Evolutionary conservation across 2,888 invertebrate genomes (phyloP), one percentile per base, ranked within the genome.

Genomic region (Ametastegia equiseti): DNA sequence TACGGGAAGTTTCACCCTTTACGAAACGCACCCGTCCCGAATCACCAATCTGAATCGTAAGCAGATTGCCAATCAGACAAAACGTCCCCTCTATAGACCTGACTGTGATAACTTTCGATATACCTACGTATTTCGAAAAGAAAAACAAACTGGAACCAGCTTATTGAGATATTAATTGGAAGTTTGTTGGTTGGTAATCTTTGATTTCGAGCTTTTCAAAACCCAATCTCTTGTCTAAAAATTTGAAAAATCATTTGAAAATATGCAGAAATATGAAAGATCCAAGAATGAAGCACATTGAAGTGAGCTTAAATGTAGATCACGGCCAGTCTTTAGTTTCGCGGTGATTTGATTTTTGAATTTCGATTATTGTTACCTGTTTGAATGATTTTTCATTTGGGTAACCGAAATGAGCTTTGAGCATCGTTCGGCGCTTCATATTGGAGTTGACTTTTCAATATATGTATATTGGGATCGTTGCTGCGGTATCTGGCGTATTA

Each of bases 31-130:
- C n/a, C n/a, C n/a, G n/a, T n/a, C n/a, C n/a, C n/a, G n/a, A n/a
- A n/a, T n/a, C n/a, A n/a, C n/a, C n/a, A n/a, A n/a, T n/a, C n/a
- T n/a, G 71, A 30, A 27, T 71, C 30, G 71, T 69, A 69, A 71
- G 71, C 71, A 71, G 71, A 71, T 71, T 71, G 71, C 45, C 71
- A 71, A 71, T 71, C 71, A 71, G 71, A 71, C 71, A 42, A 71
- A 71, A 71, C 42, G 42, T 45, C 69, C 19, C 42, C 42, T 45
- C 42, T 39, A 69, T 69, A 45, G 69, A 42, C 69, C 36, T 69
- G 42, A 69, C 69, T 27, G 45, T 19, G 47, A 47, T 71, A 71
- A 71, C 71, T 71, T 71, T 30, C 71, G 11, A 39, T 67, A 36
- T 15, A 27, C 27, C 11, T 71, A 71, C 71, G 71, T 71, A 47